Evolutionary conservation across 2,888 invertebrate genomes (phyloP).

Genomic region (Lasioglossum zephyrum): DNA sequence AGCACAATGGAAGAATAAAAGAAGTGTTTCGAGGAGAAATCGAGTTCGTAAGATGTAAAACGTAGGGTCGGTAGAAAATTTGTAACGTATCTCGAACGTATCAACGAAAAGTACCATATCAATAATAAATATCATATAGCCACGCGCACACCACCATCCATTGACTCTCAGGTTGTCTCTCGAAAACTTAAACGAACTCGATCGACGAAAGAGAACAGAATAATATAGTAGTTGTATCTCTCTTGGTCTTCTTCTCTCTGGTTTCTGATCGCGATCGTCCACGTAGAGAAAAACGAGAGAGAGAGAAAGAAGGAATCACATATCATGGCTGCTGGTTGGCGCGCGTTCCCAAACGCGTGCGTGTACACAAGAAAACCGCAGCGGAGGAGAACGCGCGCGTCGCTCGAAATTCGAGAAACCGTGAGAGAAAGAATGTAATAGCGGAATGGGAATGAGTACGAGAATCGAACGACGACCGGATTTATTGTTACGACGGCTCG

Average conservation of each 20-base stretch:
- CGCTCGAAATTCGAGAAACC: conserved; percentile 41
- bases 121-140: conserved; percentile 5
- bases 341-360: conserved; percentile 49
- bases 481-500: conserved; percentile 68
- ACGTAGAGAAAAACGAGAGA: conserved; percentile 22
- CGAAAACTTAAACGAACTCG: neutral
- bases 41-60: neutral
- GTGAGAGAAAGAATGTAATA: conserved; percentile 13
- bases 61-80: neutral
- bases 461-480: conserved; percentile 60
- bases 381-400: conserved; percentile 46
- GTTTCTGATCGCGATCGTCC: conserved; percentile 46
- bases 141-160: conserved; percentile 20
- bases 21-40: neutral
- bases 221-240: neutral
- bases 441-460: conserved; percentile 42
- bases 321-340: conserved; percentile 53
- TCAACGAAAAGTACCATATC: conserved; percentile 50
- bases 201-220: neutral
- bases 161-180: conserved; percentile 18
- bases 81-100: conserved; percentile 15
- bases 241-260: conserved; percentile 2
- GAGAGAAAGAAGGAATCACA: conserved; percentile 52
- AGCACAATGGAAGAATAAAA: neutral
- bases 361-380: conserved; percentile 40